These are phyloP conservation scores for Agrochola lota DNA, from an alignment of 2,888 invertebrate genomes.

Conservation along the genomic window DNA sequence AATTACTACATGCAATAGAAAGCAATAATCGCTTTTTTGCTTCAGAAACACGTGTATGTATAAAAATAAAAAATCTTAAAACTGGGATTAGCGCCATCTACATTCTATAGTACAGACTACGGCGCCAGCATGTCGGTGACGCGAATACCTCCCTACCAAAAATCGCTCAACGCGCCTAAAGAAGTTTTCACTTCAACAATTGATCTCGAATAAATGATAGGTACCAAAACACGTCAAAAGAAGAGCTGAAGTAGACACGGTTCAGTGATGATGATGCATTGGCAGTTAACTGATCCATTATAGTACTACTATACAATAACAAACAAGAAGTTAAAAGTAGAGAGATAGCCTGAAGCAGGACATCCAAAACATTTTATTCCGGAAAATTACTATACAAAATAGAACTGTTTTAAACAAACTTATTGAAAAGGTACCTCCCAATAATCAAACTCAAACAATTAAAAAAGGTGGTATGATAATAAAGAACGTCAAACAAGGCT, in stretches of 20 bases:
- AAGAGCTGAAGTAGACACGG: background rate
- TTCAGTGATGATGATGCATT: background rate
- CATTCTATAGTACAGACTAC: no score
- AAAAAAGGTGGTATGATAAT: conserved; percentile 49
- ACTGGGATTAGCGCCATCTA: no score
- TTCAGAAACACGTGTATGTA: no score
- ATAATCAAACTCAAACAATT: conserved; percentile 46
- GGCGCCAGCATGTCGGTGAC: no score
- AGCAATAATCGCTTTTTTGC: no score
- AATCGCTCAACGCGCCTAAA: no score
- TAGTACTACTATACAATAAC: background rate
- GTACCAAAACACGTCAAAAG: no score
- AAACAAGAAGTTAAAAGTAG: background rate
- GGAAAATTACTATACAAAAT: conserved; percentile 8
- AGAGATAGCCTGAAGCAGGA: background rate
- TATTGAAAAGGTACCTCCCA: background rate
- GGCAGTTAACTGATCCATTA: background rate
- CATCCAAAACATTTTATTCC: background rate
- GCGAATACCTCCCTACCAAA: no score
- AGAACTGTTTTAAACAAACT: background rate
- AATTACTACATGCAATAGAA: background rate
- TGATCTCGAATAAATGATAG: no score
- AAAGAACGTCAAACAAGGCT: conserved; percentile 49
- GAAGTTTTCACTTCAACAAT: no score
- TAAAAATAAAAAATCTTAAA: no score